Evolutionary conservation across 2,888 invertebrate species (phyloP).

Genomic region (Spilarctia lutea): DNA sequence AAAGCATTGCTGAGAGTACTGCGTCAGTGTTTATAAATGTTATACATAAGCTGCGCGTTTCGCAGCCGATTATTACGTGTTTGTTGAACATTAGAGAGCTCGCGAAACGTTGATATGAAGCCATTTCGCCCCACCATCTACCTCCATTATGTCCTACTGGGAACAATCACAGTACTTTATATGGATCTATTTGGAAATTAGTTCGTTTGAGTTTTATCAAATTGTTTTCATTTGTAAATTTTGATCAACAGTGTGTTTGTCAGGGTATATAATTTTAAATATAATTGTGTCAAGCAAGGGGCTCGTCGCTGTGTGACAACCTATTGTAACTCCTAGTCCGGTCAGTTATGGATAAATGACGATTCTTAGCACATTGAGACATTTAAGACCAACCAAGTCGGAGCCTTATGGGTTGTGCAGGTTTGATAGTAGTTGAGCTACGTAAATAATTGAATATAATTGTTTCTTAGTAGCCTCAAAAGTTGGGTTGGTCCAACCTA

Average conservation of each 20-base stretch:
- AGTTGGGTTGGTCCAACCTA: too few relatives aligned
- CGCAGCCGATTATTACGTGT: constrained; percentile 50
- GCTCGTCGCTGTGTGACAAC: too few relatives aligned
- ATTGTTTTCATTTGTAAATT: neutral
- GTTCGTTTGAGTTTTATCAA: constrained; percentile 33
- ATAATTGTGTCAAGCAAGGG: neutral
- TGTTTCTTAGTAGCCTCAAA: too few relatives aligned
- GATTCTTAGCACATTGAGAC: too few relatives aligned
- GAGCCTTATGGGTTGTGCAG: too few relatives aligned
- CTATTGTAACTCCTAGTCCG: too few relatives aligned
- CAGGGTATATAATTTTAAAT: neutral
- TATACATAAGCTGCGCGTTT: constrained; percentile 49
- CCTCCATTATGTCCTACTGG: constrained; percentile 36
- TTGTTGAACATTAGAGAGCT: constrained; percentile 47
- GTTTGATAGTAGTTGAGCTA: too few relatives aligned
- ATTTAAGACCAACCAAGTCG: too few relatives aligned
- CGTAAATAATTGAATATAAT: too few relatives aligned
- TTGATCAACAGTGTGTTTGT: neutral
- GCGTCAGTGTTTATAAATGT: constrained; percentile 6
- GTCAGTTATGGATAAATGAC: too few relatives aligned
- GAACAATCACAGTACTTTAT: constrained; percentile 39
- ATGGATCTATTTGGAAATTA: constrained; percentile 25
- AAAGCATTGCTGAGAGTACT: constrained; percentile 4
- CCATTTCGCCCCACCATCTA: constrained; percentile 43
- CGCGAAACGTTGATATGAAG: constrained; percentile 53